phyloP scores from a whole-genome alignment of 2,113 vertebrate species.

The Heterotilapia buettikoferi region DNA sequence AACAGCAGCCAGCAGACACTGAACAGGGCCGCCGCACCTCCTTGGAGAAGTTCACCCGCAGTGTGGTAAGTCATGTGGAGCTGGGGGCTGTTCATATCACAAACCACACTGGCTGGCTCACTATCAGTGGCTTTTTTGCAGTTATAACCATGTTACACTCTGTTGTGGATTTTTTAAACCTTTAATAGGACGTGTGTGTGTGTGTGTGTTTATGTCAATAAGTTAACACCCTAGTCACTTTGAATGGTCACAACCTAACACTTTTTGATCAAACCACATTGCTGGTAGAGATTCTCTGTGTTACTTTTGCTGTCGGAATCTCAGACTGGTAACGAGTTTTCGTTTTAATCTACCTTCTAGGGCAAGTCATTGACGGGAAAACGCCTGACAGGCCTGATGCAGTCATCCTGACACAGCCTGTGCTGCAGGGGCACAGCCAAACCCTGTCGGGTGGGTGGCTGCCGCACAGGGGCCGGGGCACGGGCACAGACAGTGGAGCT shows the following conservation, averaged over 20 bases:
- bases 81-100: conserved; percentile 59
- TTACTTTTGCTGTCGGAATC: background rate
- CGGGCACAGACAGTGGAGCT: conserved; percentile 3
- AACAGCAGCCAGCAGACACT: conserved; percentile 85
- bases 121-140: conserved; percentile 58
- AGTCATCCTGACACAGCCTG: conserved; percentile 85
- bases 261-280: background rate
- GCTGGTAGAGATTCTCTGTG: background rate
- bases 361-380: conserved; percentile 94
- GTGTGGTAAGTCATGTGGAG: conserved; percentile 84
- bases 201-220: background rate
- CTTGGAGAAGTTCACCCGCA: conserved; percentile 98
- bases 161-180: background rate
- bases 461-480: background rate
- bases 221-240: background rate
- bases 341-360: conserved; percentile 60
- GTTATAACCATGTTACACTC: conserved; percentile 38
- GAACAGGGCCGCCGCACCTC: conserved; percentile 97
- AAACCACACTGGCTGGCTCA: conserved; percentile 64
- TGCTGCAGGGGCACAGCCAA: conserved; percentile 14
- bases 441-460: background rate
- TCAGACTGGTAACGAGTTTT: background rate
- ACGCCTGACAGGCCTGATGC: conserved; percentile 94
- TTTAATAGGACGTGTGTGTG: background rate
- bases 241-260: conserved; percentile 3